Percentiles rank a stretch among this genome's conserved stretches.
These are phyloP conservation scores for Lycocorax pyrrhopterus DNA, from an alignment of 2,113 vertebrate species.

Conservation along the genomic window DNA sequence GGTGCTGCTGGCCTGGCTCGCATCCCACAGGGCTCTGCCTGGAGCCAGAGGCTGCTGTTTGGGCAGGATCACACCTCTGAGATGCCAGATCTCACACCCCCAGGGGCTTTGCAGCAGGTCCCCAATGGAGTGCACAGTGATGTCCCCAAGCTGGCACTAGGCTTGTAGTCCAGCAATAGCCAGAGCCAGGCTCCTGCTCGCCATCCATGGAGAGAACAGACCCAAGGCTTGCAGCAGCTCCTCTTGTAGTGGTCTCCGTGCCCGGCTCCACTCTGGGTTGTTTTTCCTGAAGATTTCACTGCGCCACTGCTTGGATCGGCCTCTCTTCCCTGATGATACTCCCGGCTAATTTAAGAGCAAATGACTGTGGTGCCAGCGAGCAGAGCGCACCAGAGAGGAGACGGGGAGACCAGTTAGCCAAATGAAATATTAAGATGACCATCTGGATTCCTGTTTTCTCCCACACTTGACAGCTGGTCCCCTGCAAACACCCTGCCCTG, in stretches of 20 bases:
- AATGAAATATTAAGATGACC: conserved; percentile 15
- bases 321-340: not conserved
- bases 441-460: conserved; percentile 41
- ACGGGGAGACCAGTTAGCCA: not conserved
- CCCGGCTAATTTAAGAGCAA: not conserved
- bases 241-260: rapidly evolving
- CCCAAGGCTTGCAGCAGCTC: not conserved
- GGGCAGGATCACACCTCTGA: not conserved
- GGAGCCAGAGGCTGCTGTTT: not conserved
- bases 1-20: not conserved
- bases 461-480: conserved; percentile 18
- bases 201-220: rapidly evolving
- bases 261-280: not conserved
- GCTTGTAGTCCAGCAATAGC: not conserved
- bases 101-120: not conserved
- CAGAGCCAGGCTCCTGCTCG: not conserved
- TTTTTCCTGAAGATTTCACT: not conserved
- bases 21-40: not conserved
- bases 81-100: not conserved
- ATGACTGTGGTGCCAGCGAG: not conserved
- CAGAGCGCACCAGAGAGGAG: not conserved
- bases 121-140: rapidly evolving
- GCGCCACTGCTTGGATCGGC: not conserved
- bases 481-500: not conserved
- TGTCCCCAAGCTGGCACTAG: not conserved